Conservation (phyloP, 2,888 invertebrate genomes). For the Synergus itoensis region DNA sequence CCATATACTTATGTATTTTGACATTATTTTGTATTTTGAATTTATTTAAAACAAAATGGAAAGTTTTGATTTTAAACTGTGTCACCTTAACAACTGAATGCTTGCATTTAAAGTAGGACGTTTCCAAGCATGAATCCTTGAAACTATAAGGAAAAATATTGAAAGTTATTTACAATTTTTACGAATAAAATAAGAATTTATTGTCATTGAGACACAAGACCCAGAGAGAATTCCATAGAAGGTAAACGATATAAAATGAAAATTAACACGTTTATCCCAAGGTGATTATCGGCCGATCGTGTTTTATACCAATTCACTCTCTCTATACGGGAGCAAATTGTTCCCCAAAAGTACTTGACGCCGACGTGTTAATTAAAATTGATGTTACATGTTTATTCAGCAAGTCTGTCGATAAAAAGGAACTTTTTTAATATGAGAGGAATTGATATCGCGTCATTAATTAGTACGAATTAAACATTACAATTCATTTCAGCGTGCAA, state of each 20-base stretch:
- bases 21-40: no score
- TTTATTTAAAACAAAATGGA: not conserved
- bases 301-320: conserved; percentile 22
- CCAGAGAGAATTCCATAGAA: conserved; percentile 16
- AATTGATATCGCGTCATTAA: conserved; percentile 19
- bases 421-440: not conserved
- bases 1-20: no score
- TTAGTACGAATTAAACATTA: not conserved
- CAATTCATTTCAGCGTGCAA: not conserved
- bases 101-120: not conserved
- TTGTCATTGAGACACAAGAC: not conserved
- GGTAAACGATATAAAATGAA: conserved; percentile 31
- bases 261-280: conserved; percentile 35
- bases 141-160: not conserved
- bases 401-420: not conserved
- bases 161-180: not conserved
- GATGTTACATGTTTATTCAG: not conserved
- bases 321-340: conserved; percentile 22
- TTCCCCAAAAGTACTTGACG: not conserved
- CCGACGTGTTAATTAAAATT: conserved; percentile 29
- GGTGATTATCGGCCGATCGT: conserved; percentile 21
- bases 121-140: not conserved
- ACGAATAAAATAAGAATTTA: conserved; percentile 7
- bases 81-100: not conserved
- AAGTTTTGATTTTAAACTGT: no score